Evolutionary conservation across 1,140 invertebrate species (phyloP).

Genomic region (Drosophila orosa): DNA sequence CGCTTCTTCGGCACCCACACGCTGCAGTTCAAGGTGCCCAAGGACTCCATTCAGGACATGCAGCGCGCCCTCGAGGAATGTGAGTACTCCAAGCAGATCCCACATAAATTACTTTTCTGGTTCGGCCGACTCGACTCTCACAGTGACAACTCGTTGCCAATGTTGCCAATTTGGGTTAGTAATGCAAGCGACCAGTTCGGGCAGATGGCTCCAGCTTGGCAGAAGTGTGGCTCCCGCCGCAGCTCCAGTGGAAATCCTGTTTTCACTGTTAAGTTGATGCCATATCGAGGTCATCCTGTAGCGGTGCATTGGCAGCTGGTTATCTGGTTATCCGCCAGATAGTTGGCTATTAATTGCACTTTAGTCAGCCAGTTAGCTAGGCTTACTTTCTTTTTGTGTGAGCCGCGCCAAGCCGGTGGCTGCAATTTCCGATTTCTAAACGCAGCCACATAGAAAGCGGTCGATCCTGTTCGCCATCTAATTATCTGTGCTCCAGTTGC

Average conservation of each 20-base stretch:
- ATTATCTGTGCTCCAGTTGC: constrained; percentile 74
- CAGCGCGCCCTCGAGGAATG: constrained; percentile 88
- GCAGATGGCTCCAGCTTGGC: constrained; percentile 23
- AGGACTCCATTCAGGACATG: constrained; percentile 88
- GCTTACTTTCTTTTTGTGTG: constrained; percentile 73
- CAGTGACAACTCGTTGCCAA: constrained; percentile 36
- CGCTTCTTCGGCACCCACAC: constrained; percentile 91
- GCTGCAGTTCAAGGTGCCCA: constrained; percentile 90
- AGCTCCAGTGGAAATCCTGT: constrained; percentile 67
- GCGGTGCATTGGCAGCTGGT: constrained; percentile 73
- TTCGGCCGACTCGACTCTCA: constrained; percentile 17
- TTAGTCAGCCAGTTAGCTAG: constrained; percentile 67
- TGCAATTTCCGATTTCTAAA: constrained; percentile 73
- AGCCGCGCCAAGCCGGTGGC: constrained; percentile 20
- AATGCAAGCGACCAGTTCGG: constrained; percentile 64
- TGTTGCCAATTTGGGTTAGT: constrained; percentile 72
- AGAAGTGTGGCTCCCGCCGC: not conserved
- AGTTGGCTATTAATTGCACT: constrained; percentile 72
- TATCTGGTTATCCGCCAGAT: constrained; percentile 36
- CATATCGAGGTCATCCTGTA: constrained; percentile 75
- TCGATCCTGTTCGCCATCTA: constrained; percentile 71
- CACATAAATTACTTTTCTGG: constrained; percentile 41
- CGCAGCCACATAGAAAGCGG: constrained; percentile 72
- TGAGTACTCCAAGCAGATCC: constrained; percentile 50
- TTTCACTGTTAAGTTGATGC: constrained; percentile 75